A percentile compares a stretch with the other conserved stretches of the same genome.
These are phyloP conservation scores for Daubentonia madagascariensis DNA, from an alignment of 2,113 vertebrate genomes.

Conservation along the genomic window DNA sequence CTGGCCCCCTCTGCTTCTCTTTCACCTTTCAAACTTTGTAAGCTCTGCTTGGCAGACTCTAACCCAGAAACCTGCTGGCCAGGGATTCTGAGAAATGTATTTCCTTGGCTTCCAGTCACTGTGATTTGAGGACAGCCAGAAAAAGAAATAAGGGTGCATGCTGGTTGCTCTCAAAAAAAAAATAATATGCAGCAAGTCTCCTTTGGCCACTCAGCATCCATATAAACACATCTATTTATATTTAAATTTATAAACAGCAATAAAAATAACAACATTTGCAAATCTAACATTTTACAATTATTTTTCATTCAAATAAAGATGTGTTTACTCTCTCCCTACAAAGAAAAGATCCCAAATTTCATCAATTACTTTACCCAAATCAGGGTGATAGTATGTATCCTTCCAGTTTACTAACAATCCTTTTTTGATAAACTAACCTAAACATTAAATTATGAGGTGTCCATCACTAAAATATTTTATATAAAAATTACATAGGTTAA, in stretches of 20 bases:
- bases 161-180: neutral
- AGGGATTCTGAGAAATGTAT: neutral
- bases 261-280: neutral
- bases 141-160: neutral
- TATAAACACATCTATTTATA: neutral
- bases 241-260: neutral
- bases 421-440: neutral
- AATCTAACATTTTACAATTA: neutral
- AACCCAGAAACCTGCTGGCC: neutral
- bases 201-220: neutral
- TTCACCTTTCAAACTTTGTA: neutral
- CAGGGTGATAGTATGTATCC: neutral
- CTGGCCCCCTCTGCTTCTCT: neutral
- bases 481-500: neutral
- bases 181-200: neutral
- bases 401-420: neutral
- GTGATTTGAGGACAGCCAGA: neutral
- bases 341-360: neutral
- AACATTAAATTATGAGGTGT: neutral
- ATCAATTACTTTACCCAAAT: neutral
- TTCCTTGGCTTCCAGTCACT: neutral
- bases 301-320: neutral
- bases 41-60: neutral
- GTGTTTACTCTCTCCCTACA: neutral
- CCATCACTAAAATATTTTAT: neutral